phyloP scores from a whole-genome alignment of 2,888 invertebrate genomes.

The Drosophila maculinotata region DNA sequence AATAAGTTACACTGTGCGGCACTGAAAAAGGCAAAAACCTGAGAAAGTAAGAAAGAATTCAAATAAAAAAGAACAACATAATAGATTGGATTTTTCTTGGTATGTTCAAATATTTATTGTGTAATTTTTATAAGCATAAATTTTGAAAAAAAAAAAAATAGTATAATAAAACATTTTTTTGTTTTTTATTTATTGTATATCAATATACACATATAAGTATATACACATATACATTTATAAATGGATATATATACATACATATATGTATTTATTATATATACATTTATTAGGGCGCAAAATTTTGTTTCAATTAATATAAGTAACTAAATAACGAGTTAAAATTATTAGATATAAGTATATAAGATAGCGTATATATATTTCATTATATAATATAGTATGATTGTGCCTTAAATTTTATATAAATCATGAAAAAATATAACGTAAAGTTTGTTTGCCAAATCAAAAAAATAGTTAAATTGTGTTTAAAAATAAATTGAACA shows the following conservation, averaged over 20 bases:
- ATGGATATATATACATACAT: slow-evolving; percentile 18
- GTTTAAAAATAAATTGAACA: slow-evolving; percentile 30
- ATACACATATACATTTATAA: slow-evolving; percentile 14
- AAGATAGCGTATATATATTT: slow-evolving; percentile 29
- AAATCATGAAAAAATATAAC: slow-evolving; percentile 45
- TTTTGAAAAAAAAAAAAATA: slow-evolving; percentile 58
- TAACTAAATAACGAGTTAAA: slow-evolving; percentile 78
- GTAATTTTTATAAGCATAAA: slow-evolving; percentile 68
- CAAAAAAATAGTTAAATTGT: slow-evolving; percentile 34
- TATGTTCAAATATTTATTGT: slow-evolving; percentile 77
- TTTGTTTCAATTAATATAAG: slow-evolving; percentile 64
- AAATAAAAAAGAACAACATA: slow-evolving; percentile 24
- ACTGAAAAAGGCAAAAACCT: too few relatives aligned
- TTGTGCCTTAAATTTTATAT: slow-evolving; percentile 18
- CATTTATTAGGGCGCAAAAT: slow-evolving; percentile 37
- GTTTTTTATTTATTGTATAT: slow-evolving; percentile 17
- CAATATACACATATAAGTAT: slow-evolving; percentile 23
- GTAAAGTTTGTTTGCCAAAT: slow-evolving; percentile 44
- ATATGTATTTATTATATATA: slow-evolving; percentile 33
- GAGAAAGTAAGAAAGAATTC: slow-evolving; percentile 1
- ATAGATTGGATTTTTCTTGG: slow-evolving; percentile 52
- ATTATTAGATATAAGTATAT: slow-evolving; percentile 52
- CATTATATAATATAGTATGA: slow-evolving; percentile 31
- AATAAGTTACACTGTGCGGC: too few relatives aligned
- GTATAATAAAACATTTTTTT: slow-evolving; percentile 47